Evolutionary conservation across 2,797 vertebrate species (phyloP), one percentile per base, ranked within the genome.

Genomic region (Astyanax mexicanus): DNA sequence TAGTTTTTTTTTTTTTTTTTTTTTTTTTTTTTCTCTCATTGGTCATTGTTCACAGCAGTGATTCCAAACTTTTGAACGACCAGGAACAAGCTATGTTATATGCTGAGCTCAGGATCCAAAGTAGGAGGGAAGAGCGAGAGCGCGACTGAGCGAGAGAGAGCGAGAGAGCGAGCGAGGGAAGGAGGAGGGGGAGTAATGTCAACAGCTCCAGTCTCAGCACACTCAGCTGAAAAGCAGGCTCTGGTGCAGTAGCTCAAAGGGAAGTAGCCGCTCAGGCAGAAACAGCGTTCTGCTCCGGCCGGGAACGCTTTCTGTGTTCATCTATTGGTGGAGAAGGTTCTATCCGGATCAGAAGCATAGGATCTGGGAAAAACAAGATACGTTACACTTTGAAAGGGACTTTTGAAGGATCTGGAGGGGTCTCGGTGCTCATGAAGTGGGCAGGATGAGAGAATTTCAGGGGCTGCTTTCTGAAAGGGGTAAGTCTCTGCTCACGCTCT

Each of bases 171-270:
- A 60, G 58, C 52, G 69, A 21, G 78, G 38, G 54, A 60, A 76
- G 19, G 21, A 83, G 35, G 84, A 79, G 84, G 0, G 15, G 75
- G 86, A 84, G 84, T 85, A 89, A 86, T 90, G 88, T 90, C 89
- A 91, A 90, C 90, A 91, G 86, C 89, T 86, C 84, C 45, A 84
- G 84, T 90, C 87, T 58, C 77, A 89, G 86, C 84, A 62, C 86
- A 89, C 89, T 91, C 90, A 90, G 90, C 91, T 92, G 87, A 91
- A 92, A 91, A 83, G 80, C 86, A 84, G 78, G 75, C 85, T 86
- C 77, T 40, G 0, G 74, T 71, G 80, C 84, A 80, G 84, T 84
- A 72, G 83, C 81, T 78, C 64, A 29, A 61, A 84, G 78, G 77
- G 77, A 75, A 42, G 68, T 82, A 77, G 81, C 79, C 74, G 83